These are phyloP conservation scores for Telmatochromis sp. DNA, from an alignment of 2,113 vertebrate species.

Conservation along the genomic window DNA sequence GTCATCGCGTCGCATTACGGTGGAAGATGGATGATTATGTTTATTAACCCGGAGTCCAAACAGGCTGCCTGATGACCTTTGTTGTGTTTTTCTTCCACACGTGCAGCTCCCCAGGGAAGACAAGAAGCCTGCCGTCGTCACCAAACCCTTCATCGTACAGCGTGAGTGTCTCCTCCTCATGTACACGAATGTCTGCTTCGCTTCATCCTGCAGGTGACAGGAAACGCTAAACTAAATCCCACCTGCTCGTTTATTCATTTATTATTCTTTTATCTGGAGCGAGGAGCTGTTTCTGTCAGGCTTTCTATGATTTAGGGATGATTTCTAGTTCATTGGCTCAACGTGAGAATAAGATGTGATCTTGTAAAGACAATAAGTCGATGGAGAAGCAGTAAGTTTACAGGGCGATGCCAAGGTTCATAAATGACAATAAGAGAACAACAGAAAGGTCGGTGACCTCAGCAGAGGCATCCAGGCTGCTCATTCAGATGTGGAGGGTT, in stretches of 20 bases:
- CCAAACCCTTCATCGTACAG: constrained; percentile 67
- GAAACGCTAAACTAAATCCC: background rate
- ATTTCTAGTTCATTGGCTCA: background rate
- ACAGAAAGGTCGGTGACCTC: background rate
- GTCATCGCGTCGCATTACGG: background rate
- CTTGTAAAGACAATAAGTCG: background rate
- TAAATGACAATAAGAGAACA: background rate
- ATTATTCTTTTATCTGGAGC: background rate
- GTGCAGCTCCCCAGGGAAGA: constrained; percentile 3
- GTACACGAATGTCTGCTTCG: fast-evolving
- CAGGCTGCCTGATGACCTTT: background rate
- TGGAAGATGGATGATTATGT: background rate
- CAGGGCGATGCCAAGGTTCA: background rate
- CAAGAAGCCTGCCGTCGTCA: background rate
- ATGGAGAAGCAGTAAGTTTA: background rate
- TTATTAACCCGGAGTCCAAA: background rate
- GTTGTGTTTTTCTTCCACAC: background rate
- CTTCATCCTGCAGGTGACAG: background rate
- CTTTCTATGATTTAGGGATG: background rate
- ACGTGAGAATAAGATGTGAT: background rate
- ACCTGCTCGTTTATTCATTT: fast-evolving
- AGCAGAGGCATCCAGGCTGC: background rate
- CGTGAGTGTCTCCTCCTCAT: constrained; percentile 38
- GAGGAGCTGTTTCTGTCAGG: background rate
- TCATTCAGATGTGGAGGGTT: background rate